Conservation (phyloP, 2,888 invertebrate genomes). For the Nomada lathburiana region DNA sequence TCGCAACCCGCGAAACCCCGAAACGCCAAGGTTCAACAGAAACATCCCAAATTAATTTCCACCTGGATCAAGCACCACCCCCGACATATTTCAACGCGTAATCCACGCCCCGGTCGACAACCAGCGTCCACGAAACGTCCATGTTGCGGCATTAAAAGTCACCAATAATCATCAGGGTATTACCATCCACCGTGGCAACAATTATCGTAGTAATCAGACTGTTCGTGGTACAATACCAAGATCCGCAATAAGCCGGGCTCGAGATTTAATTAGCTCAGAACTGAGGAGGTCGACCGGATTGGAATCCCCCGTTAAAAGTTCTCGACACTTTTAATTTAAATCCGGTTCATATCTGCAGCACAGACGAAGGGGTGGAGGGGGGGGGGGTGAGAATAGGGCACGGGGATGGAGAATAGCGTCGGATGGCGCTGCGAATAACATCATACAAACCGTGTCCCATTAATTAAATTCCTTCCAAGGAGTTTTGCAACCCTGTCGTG, state of each 20-base stretch:
- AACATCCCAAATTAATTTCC: too few species aligned
- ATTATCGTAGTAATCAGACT: conserved; percentile 42
- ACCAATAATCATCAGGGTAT: conserved; percentile 30
- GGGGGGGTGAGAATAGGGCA: neutral
- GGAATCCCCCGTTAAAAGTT: conserved; percentile 76
- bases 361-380: too few species aligned
- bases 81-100: too few species aligned
- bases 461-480: conserved; percentile 81
- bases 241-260: conserved; percentile 53
- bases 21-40: too few species aligned
- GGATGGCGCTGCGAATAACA: conserved; percentile 72
- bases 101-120: neutral
- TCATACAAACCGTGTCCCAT: conserved; percentile 78
- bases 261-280: conserved; percentile 77
- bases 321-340: conserved; percentile 80
- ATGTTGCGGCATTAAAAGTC: neutral
- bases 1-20: too few species aligned
- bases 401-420: conserved; percentile 29
- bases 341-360: conserved; percentile 78
- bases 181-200: conserved; percentile 4
- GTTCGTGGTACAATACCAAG: conserved; percentile 50
- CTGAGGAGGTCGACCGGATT: conserved; percentile 57
- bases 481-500: conserved; percentile 65
- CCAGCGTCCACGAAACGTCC: neutral
- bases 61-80: too few species aligned